Conservation (phyloP, 2,888 invertebrate genomes). For the Stegana nigrithorax region DNA sequence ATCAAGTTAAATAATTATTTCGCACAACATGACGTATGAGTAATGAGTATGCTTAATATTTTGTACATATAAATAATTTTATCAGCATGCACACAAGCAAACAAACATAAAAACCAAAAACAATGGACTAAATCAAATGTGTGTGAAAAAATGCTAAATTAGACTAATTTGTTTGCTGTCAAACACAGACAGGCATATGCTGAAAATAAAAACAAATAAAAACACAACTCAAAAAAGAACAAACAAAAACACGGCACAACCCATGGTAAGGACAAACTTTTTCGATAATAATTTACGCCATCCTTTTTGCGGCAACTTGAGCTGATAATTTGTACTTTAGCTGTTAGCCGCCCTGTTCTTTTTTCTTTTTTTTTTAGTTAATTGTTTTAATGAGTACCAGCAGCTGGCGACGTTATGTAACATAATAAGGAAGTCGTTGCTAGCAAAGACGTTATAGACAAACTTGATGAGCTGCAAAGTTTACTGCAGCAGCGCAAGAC, state of each 20-base stretch:
- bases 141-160: neutral
- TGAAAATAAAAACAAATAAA: neutral
- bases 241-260: too few relatives aligned
- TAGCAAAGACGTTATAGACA: neutral
- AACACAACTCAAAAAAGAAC: neutral
- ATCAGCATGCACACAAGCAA: too few relatives aligned
- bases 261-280: neutral
- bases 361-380: neutral
- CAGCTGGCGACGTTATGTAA: neutral
- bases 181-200: constrained; percentile 1
- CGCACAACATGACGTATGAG: constrained; percentile 7
- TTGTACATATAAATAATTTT: too few relatives aligned
- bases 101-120: too few relatives aligned
- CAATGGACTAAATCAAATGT: too few relatives aligned
- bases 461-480: neutral
- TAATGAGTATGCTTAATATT: neutral
- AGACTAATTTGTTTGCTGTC: neutral
- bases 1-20: neutral
- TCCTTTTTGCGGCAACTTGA: too few relatives aligned
- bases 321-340: too few relatives aligned
- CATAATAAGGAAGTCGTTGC: neutral
- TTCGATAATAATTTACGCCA: constrained; percentile 4
- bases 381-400: neutral
- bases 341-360: too few relatives aligned
- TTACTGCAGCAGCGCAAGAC: too few relatives aligned